phyloP scores from a whole-genome alignment of 2,113 vertebrate species.

The Podarcis raffonei region DNA sequence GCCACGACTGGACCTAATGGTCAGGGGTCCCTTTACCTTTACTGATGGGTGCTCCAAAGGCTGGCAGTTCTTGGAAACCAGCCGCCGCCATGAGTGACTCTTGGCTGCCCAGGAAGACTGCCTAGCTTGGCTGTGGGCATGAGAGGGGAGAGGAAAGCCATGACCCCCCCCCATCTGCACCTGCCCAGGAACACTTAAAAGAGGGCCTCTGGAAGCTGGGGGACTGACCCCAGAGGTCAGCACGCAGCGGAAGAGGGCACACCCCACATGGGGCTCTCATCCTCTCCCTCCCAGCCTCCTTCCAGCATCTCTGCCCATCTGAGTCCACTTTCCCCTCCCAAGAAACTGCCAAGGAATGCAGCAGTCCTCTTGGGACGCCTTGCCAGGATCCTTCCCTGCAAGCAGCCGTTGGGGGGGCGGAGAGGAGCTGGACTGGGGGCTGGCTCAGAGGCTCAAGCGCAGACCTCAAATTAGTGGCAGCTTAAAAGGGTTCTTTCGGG shows the following conservation, averaged over 20 bases:
- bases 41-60: not conserved
- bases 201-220: not conserved
- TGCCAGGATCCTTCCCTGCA: not conserved
- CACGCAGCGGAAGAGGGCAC: not conserved
- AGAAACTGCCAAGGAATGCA: not conserved
- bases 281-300: not conserved
- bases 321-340: not conserved
- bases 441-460: not conserved
- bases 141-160: not conserved
- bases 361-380: too few relatives aligned
- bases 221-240: not conserved
- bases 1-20: too few relatives aligned
- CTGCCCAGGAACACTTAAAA: not conserved
- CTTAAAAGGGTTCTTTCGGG: not conserved
- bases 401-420: not conserved
- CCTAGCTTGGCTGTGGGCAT: not conserved
- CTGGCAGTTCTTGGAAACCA: too few relatives aligned
- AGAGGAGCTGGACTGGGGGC: not conserved
- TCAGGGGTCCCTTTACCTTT: too few relatives aligned
- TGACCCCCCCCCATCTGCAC: not conserved
- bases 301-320: not conserved
- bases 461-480: too few relatives aligned
- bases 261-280: not conserved
- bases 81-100: too few relatives aligned
- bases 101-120: too few relatives aligned